A percentile compares a stretch with the other conserved stretches of the same genome.
phyloP scores from a whole-genome alignment of 2,797 vertebrate genomes.

The Chanos chanos region DNA sequence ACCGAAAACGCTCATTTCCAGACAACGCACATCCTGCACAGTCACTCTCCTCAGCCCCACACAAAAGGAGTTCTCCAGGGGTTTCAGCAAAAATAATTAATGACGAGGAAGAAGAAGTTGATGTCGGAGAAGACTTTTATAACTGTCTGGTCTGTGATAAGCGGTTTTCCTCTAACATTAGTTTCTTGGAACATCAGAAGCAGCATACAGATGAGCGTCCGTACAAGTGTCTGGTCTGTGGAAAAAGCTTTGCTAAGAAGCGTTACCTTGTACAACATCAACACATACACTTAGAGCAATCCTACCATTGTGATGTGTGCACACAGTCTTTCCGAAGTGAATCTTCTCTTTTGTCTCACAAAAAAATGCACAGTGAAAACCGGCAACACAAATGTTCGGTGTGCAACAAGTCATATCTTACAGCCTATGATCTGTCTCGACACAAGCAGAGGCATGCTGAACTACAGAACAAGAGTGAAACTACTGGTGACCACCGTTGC shows the following conservation, averaged over 20 bases:
- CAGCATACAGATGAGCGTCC: constrained; percentile 50
- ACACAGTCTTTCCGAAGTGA: constrained; percentile 41
- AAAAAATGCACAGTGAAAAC: neutral
- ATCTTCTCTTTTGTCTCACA: constrained; percentile 26
- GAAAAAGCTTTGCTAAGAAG: constrained; percentile 60
- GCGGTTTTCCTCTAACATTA: constrained; percentile 64
- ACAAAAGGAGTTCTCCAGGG: constrained; percentile 16
- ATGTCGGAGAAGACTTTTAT: constrained; percentile 69
- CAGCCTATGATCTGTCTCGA: constrained; percentile 52
- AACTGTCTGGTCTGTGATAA: constrained; percentile 61
- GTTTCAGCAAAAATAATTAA: constrained; percentile 6
- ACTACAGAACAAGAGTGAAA: constrained; percentile 32
- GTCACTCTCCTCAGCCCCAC: constrained; percentile 6
- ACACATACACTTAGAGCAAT: constrained; percentile 45
- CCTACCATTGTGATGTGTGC: constrained; percentile 41
- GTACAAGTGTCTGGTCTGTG: constrained; percentile 67
- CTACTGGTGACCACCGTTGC: constrained; percentile 60
- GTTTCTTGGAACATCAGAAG: constrained; percentile 70
- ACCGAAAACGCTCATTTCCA: neutral
- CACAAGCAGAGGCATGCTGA: constrained; percentile 64
- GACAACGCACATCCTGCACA: constrained; percentile 26
- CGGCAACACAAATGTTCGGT: constrained; percentile 52
- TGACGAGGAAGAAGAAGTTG: constrained; percentile 70
- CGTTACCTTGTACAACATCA: constrained; percentile 64
- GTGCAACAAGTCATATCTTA: constrained; percentile 47